Base-by-base conservation (phyloP, 2,888 invertebrate species). In the Sarcophaga rosellei region DNA sequence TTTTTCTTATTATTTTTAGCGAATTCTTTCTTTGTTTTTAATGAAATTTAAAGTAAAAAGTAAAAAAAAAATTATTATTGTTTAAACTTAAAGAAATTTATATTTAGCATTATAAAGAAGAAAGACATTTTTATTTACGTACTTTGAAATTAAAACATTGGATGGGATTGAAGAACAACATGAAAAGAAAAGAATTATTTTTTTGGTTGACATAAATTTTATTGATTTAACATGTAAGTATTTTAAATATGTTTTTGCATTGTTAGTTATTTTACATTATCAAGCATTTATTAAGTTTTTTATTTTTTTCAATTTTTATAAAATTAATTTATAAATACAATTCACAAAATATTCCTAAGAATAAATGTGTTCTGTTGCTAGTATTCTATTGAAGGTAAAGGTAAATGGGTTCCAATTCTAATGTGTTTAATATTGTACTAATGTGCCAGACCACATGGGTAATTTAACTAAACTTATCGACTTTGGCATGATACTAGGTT, bases 61-160 rank as follows among this genome's bases (percentile, higher is more conserved):
- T 66, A 69, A 68, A 44, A 53, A 25, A n/a, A 23, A 70, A 73
- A 70, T 35, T 65, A 10, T 65, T 23, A 3, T 65, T 45, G n/a
- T 68, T 68, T 69, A 79, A 65, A 84, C 70, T 17, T 21, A 53
- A 65, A 84, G 65, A 70, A 80, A 72, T n/a, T n/a, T 47, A 35
- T 35, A 35, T 35, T 35, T 35, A 2, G n/a, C n/a, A n/a, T 8
- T 75, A 80, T 84, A 70, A 84, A 79, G 75, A 79, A 79, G 75
- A 65, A 79, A 79, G 75, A 65, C 78, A 76, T 84, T 35, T 35
- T 35, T 35, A 35, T 35, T 53, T 84, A 84, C 84, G 84, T 84
- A 84, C 84, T 84, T 84, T 84, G 84, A 80, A 84, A 84, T 79
- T 75, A 80, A 84, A 84, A 84, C 79, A 84, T 70, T 73, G 80